phyloP scores from a whole-genome alignment of 2,888 invertebrate species.

The Synergus japonicus region DNA sequence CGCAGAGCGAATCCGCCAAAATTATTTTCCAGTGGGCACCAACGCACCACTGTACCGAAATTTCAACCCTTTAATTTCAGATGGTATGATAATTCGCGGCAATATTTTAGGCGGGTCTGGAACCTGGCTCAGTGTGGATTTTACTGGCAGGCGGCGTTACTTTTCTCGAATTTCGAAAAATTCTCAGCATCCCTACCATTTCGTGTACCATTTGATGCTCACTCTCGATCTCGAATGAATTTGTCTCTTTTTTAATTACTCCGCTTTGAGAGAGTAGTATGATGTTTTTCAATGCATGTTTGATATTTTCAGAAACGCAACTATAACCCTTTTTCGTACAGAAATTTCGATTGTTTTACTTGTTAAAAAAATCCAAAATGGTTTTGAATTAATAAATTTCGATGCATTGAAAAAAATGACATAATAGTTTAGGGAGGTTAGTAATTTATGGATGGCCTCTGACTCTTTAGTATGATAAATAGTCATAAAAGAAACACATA shows the following conservation, averaged over 20 bases:
- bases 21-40: constrained; percentile 69
- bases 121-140: constrained; percentile 71
- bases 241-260: not conserved
- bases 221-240: not conserved
- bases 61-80: constrained; percentile 75
- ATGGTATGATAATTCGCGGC: constrained; percentile 75
- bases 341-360: no score
- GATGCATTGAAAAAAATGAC: no score
- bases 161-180: not conserved
- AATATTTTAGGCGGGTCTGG: constrained; percentile 72
- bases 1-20: constrained; percentile 58
- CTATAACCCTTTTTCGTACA: no score
- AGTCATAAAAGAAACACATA: not conserved
- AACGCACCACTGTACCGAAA: constrained; percentile 59
- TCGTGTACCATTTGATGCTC: not conserved
- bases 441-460: no score
- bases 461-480: not conserved
- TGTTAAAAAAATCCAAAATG: no score
- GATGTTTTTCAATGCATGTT: not conserved
- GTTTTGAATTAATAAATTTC: no score
- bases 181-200: not conserved
- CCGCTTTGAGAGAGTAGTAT: not conserved
- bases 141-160: constrained; percentile 60
- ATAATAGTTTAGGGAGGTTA: no score
- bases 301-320: no score